These are phyloP conservation scores for Lucilia cuprina DNA, from an alignment of 1,140 invertebrate genomes.

Conservation along the genomic window DNA sequence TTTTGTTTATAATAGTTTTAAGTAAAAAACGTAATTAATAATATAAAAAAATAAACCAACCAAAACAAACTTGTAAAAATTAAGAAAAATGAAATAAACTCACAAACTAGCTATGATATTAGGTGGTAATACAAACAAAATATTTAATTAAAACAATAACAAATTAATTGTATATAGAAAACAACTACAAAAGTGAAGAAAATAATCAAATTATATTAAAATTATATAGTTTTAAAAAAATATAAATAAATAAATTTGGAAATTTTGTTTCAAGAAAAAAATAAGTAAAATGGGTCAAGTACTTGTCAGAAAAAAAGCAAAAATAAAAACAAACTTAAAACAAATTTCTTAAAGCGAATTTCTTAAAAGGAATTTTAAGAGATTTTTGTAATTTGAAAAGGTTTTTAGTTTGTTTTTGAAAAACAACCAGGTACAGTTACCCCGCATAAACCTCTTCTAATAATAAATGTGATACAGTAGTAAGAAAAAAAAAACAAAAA, in stretches of 20 bases:
- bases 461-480: slow-evolving; percentile 42
- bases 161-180: slow-evolving; percentile 28
- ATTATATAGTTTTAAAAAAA: background rate
- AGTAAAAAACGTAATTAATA: background rate
- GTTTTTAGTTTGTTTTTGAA: background rate
- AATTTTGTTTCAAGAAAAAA: background rate
- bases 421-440: background rate
- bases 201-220: background rate
- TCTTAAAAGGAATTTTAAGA: background rate
- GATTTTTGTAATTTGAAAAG: background rate
- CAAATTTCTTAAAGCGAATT: too few relatives aligned
- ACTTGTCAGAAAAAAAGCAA: background rate
- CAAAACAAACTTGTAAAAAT: slow-evolving; percentile 57
- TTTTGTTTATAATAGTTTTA: too few relatives aligned
- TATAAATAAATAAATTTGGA: background rate
- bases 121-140: slow-evolving; percentile 40
- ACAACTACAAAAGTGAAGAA: background rate
- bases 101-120: slow-evolving; percentile 63
- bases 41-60: background rate
- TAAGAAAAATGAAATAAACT: slow-evolving; percentile 54
- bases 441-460: slow-evolving; percentile 41
- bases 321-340: background rate
- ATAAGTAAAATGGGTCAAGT: background rate
- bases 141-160: slow-evolving; percentile 19
- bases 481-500: background rate